These are phyloP conservation scores for Spilosoma lubricipeda DNA, from an alignment of 2,888 invertebrate species.

Conservation along the genomic window DNA sequence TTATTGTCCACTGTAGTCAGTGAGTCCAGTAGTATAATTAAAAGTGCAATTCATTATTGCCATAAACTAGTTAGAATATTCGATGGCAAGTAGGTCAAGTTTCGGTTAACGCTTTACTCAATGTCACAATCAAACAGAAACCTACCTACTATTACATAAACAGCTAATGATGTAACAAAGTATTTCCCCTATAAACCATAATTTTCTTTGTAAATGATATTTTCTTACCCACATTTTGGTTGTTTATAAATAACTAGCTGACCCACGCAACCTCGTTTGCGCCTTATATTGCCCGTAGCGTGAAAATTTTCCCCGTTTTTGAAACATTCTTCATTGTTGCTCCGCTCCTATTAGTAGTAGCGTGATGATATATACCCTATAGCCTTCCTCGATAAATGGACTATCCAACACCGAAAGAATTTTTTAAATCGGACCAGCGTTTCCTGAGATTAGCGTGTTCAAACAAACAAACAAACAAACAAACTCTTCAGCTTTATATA, in stretches of 20 bases:
- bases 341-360: too few relatives aligned
- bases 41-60: slow-evolving; percentile 5
- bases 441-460: too few relatives aligned
- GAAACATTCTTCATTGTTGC: too few relatives aligned
- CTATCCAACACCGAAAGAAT: too few relatives aligned
- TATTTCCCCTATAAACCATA: not conserved
- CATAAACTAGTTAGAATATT: slow-evolving; percentile 5
- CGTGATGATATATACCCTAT: too few relatives aligned
- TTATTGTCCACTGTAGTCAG: not conserved
- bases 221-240: not conserved
- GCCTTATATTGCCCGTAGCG: too few relatives aligned
- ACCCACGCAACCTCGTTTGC: too few relatives aligned
- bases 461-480: too few relatives aligned
- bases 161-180: slow-evolving; percentile 1
- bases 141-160: not conserved
- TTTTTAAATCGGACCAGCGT: too few relatives aligned
- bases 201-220: not conserved
- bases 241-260: not conserved
- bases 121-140: slow-evolving; percentile 6
- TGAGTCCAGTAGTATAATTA: not conserved
- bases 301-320: too few relatives aligned
- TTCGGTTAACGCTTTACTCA: not conserved
- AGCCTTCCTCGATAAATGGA: too few relatives aligned
- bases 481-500: too few relatives aligned
- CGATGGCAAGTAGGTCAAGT: not conserved